phyloP scores from a whole-genome alignment of 2,113 vertebrate genomes.

The Axis porcinus region DNA sequence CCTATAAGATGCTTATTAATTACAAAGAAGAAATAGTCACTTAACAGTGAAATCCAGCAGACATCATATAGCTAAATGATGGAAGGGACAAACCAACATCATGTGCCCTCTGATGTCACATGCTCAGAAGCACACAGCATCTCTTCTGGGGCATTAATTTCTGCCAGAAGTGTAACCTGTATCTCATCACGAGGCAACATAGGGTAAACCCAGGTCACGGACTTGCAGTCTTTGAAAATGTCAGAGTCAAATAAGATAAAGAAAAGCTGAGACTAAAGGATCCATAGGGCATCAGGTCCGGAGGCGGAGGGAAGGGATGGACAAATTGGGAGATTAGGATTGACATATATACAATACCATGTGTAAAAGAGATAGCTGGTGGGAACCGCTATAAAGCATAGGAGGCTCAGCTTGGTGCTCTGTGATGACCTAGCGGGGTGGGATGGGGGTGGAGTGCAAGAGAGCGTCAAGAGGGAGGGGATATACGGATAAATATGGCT shows the following conservation, averaged over 20 bases:
- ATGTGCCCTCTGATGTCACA: background rate
- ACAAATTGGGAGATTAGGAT: background rate
- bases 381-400: fast-evolving
- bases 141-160: background rate
- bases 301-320: background rate
- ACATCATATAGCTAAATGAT: background rate
- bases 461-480: background rate
- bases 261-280: background rate
- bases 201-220: background rate
- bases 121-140: background rate
- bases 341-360: background rate
- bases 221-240: background rate
- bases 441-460: background rate
- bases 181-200: background rate
- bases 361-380: background rate
- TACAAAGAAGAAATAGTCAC: background rate
- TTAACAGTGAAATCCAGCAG: background rate
- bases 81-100: background rate
- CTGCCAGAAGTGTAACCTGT: background rate
- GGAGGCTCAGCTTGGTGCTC: background rate
- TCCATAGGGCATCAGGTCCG: background rate
- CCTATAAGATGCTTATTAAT: background rate
- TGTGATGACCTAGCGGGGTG: background rate
- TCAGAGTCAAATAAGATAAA: background rate
- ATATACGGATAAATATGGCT: background rate